Conservation (phyloP, 2,113 vertebrate species). For the Caranx ignobilis region DNA sequence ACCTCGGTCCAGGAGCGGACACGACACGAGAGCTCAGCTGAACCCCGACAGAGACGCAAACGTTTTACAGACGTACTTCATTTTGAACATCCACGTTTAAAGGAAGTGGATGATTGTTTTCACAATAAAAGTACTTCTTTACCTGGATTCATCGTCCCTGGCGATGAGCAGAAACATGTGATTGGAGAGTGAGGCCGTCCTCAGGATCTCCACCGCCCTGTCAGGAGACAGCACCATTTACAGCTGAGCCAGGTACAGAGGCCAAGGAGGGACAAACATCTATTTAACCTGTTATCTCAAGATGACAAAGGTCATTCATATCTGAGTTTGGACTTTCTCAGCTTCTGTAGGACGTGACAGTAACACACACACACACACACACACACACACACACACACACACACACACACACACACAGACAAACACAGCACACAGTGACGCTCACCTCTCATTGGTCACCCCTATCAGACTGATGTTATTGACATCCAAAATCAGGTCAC, state of each 20-base stretch:
- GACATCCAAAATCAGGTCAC: constrained; percentile 90
- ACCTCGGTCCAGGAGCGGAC: not conserved
- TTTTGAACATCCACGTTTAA: not conserved
- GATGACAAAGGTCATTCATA: no score
- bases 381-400: not conserved
- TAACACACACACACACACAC: no score
- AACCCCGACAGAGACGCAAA: not conserved
- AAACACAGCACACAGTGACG: not conserved
- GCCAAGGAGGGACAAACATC: no score
- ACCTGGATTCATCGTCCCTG: constrained; percentile 90
- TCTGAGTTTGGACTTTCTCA: no score
- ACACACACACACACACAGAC: not conserved
- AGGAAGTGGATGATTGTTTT: not conserved
- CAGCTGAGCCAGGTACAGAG: no score
- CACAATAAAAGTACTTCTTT: not conserved
- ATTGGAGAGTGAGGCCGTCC: constrained; percentile 88
- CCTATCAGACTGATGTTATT: constrained; percentile 89
- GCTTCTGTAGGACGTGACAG: no score
- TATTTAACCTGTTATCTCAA: no score
- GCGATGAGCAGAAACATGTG: constrained; percentile 88
- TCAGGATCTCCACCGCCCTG: constrained; percentile 90
- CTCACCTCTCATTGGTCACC: constrained; percentile 89
- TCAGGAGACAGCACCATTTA: constrained; percentile 16
- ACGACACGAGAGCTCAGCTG: not conserved
- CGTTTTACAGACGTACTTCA: not conserved